Evolutionary conservation across 1,140 invertebrate genomes (phyloP), one percentile per base, ranked within the genome.

Genomic region (Pectinophora gossypiella): DNA sequence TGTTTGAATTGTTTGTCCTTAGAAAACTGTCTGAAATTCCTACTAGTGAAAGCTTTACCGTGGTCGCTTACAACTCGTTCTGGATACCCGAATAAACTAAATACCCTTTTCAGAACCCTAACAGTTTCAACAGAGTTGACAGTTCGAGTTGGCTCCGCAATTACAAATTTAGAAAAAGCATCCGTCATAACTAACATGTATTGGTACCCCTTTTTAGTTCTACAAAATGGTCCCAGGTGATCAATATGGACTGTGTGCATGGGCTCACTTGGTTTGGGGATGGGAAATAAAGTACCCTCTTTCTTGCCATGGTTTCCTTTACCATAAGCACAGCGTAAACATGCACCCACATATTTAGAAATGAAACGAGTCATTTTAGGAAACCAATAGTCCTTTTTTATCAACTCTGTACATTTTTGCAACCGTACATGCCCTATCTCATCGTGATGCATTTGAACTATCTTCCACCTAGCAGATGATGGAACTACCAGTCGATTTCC

Each of bases 161-260:
- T 27, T 9, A 48, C 46, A 48, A 48, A 84, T 23, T 83, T 81
- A 1, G 61, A 58, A 61, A 81, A 83, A 4, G 53, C 62, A 58
- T 80, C 74, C 1, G 71, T 51, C 1, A 83, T 51, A 0, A 53
- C 63, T 9, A 38, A n/a, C 7, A 38, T 38, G 13, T 38, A 38
- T 38, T 38, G 13, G 13, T 51, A 47, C n/a, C n/a, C n/a, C 0
- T 60, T 60, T 7, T 20, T 40, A 0, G 52, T 61, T 43, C 15
- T 59, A 44, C 52, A 38, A 36, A 76, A 66, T 5, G 65, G 72
- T 27, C 23, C 23, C 12, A 27, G 12, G 38, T 77, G 72, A 48
- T 75, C 69, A 7, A 71, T 20, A 42, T 73, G 74, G 16, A 63
- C 53, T 1, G 58, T 72, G 1, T 56, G 16, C 19, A 64, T 32